phyloP scores from a whole-genome alignment of 2,888 invertebrate species.

The Phortica magna region DNA sequence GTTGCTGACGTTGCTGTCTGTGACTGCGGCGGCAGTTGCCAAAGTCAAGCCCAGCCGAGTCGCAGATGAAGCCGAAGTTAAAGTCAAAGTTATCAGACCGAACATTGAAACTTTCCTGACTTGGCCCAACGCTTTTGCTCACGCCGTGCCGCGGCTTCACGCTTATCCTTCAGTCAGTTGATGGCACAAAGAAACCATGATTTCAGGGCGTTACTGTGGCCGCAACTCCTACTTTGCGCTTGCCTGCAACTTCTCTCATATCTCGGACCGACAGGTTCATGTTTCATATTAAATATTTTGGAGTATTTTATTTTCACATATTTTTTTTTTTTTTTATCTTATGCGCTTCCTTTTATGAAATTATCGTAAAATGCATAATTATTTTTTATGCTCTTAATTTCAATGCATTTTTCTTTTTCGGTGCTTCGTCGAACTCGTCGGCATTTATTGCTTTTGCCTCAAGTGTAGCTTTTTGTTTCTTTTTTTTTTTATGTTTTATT shows the following conservation, averaged over 20 bases:
- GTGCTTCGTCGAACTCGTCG: neutral
- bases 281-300: constrained; percentile 51
- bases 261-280: constrained; percentile 65
- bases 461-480: neutral
- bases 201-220: constrained; percentile 68
- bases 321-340: constrained; percentile 35
- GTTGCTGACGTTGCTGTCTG: constrained; percentile 27
- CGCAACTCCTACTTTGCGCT: constrained; percentile 64
- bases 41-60: neutral
- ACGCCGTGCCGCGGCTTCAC: neutral
- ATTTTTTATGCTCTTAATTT: constrained; percentile 60
- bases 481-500: neutral
- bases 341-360: constrained; percentile 57
- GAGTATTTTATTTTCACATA: constrained; percentile 37
- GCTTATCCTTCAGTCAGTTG: constrained; percentile 33
- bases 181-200: constrained; percentile 22
- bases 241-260: neutral
- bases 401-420: neutral
- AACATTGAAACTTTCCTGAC: neutral
- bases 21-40: constrained; percentile 26
- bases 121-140: neutral
- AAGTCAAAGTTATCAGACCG: neutral
- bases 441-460: constrained; percentile 3
- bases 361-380: constrained; percentile 75
- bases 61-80: neutral